Evolutionary conservation across 2,113 vertebrate species (phyloP).

Genomic region (Poicephalus meyeri): DNA sequence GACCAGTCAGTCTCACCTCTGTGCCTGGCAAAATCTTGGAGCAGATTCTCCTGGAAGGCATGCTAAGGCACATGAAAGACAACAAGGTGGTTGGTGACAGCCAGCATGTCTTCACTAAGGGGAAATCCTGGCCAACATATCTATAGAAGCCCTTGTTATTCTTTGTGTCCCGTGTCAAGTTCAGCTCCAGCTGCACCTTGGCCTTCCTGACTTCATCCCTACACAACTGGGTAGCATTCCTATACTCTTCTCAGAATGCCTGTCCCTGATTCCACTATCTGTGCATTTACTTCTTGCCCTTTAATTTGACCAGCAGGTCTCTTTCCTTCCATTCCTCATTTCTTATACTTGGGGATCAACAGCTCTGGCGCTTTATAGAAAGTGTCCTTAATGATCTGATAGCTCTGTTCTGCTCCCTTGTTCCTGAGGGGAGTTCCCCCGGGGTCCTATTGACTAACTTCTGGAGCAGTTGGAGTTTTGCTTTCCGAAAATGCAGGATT

Average conservation of each 20-base stretch:
- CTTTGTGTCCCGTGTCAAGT: not conserved
- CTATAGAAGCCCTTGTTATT: not conserved
- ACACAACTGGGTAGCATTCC: not conserved
- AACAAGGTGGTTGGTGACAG: too few species aligned
- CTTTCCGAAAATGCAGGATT: not conserved
- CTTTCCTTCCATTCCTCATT: not conserved
- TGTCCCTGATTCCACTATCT: not conserved
- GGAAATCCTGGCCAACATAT: too few species aligned
- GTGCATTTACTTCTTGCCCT: not conserved
- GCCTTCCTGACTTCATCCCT: not conserved
- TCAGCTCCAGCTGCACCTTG: not conserved
- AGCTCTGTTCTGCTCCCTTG: not conserved
- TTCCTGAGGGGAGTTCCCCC: not conserved
- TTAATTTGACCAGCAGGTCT: not conserved
- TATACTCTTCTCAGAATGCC: not conserved
- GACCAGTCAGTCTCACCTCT: too few species aligned
- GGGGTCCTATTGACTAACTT: too few species aligned
- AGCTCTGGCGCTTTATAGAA: not conserved
- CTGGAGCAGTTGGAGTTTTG: not conserved
- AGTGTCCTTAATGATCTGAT: not conserved
- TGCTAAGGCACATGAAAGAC: too few species aligned
- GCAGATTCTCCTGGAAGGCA: too few species aligned
- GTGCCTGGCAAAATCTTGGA: too few species aligned
- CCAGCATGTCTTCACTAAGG: too few species aligned
- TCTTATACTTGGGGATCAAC: not conserved